Base-by-base conservation (phyloP, 35 echinoderm and acorn worm genomes). In the Stichopus chloronotus region DNA sequence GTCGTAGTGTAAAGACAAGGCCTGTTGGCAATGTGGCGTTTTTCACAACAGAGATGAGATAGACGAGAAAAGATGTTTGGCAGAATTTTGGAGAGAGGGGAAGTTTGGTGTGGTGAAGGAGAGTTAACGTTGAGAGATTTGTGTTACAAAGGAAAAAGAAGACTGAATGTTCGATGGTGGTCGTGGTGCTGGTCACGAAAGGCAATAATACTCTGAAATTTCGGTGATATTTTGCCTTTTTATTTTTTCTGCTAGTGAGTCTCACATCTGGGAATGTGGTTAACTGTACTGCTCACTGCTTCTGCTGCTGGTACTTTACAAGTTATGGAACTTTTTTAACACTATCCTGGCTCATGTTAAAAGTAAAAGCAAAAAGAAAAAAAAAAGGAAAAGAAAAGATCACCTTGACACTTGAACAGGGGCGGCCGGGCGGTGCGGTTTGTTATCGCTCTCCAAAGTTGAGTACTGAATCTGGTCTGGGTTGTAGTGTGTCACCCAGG, bases 381-480 rank as follows among this genome's bases (percentile, higher is more conserved):
- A 43, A 43, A 43, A 43, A 43, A 43, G 20, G n/a, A n/a, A n/a
- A n/a, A n/a, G n/a, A n/a, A 81, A 84, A 84, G 19, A 84, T 84
- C 81, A 84, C 81, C 81, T 84, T 84, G 81, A 84, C 81, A 84
- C 81, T 84, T 84, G 56, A 53, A 84, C 81, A 84, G 68, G 17
- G 68, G 21, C 4, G 17, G 9, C 21, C 14, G 10, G 68, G n/a
- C n/a, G 68, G 60, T 63, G 9, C 60, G 60, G 60, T 63, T 63
- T 63, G n/a, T 63, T 12, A 16, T 63, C 60, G 9, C 17, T 72
- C 6, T 23, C 21, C 21, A 23, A 17, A 19, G 68, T 72, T 72
- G 16, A 13, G 4, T n/a, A 72, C 68, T 12, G 68, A 17, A 72
- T 72, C 68, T 72, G 68, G 68, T 19, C 10, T 72, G 68, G 21